Percentiles rank a stretch among this genome's conserved stretches.
Evolutionary conservation across 2,113 vertebrate species (phyloP).

Genomic region (Psophia crepitans): DNA sequence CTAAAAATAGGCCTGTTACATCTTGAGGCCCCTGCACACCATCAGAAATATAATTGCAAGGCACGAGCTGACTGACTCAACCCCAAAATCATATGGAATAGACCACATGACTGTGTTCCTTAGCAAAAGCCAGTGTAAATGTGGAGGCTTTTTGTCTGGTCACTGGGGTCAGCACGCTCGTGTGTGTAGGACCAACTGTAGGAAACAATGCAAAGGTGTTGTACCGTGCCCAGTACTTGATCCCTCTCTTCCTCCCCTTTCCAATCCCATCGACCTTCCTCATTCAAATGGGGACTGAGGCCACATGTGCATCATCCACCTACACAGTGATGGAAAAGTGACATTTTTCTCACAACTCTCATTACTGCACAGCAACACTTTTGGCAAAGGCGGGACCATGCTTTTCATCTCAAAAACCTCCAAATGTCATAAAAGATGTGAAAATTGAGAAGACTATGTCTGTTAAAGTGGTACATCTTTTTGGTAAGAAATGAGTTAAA

Average conservation of each 20-base stretch:
- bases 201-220: not conserved
- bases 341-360: not conserved
- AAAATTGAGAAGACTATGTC: not conserved
- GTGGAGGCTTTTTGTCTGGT: not conserved
- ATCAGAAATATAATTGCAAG: not conserved
- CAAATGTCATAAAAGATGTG: not conserved
- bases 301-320: not conserved
- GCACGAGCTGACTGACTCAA: not conserved
- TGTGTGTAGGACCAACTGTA: not conserved
- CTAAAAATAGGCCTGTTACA: not conserved
- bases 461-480: not conserved
- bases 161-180: not conserved
- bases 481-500: not conserved
- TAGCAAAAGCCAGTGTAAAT: not conserved
- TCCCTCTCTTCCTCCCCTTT: not conserved
- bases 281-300: not conserved
- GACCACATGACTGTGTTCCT: not conserved
- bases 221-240: not conserved
- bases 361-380: not conserved
- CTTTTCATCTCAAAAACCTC: not conserved
- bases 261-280: accelerated
- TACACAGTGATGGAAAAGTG: not conserved
- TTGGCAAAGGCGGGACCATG: not conserved
- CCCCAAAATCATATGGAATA: not conserved
- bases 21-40: not conserved